Evolutionary conservation across 2,888 invertebrate species (phyloP).

Genomic region (Chrysomela aeneicollis): DNA sequence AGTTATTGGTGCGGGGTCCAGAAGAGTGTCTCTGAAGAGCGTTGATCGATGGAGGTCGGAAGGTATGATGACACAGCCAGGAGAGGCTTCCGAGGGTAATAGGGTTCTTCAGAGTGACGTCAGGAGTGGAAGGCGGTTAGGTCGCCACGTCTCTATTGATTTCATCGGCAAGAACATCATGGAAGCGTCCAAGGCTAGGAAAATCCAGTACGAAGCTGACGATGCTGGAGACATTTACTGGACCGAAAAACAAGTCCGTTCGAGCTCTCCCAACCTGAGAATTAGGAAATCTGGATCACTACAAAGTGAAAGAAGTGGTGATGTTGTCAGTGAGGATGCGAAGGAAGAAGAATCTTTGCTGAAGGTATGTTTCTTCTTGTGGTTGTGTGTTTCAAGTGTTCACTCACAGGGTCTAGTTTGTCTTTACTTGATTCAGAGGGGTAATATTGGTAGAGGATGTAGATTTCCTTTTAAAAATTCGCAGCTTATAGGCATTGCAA

Average conservation of each 20-base stretch:
- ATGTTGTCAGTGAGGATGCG: background rate
- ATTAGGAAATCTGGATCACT: constrained; percentile 12
- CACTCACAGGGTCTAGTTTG: too few relatives aligned
- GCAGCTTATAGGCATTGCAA: too few relatives aligned
- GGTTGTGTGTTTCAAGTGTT: too few relatives aligned
- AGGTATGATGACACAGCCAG: background rate
- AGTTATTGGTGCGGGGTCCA: background rate
- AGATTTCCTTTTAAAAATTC: too few relatives aligned
- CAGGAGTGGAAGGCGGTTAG: background rate
- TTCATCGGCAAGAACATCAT: constrained; percentile 42
- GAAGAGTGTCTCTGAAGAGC: background rate
- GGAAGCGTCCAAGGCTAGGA: constrained; percentile 35
- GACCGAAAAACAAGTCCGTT: constrained; percentile 15
- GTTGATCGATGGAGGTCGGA: background rate
- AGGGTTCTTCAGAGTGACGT: background rate
- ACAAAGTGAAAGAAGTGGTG: background rate
- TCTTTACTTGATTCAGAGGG: too few relatives aligned
- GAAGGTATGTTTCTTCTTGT: background rate
- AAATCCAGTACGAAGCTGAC: constrained; percentile 43
- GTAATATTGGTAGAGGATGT: too few relatives aligned
- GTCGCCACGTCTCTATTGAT: constrained; percentile 22
- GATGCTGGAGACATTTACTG: constrained; percentile 24
- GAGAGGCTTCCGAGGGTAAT: background rate
- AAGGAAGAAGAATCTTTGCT: background rate
- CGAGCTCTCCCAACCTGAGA: constrained; percentile 12